These are phyloP conservation scores for Steinernema scapterisci DNA, from an alignment of 2,888 invertebrate genomes.

Conservation along the genomic window DNA sequence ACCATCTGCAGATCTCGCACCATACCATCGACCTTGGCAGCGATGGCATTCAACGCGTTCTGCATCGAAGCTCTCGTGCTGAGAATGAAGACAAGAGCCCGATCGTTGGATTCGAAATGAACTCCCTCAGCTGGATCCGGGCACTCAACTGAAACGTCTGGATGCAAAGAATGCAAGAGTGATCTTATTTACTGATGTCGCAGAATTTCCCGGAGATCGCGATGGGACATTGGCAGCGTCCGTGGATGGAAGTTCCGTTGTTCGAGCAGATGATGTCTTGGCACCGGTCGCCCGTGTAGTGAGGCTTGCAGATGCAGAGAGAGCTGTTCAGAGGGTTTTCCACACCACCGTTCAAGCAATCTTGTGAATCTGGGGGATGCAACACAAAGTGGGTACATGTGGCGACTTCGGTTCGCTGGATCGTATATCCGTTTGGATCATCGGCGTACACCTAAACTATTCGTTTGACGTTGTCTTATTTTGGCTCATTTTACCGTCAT, in stretches of 20 bases:
- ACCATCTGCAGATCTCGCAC: conserved; percentile 48
- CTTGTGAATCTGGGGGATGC: conserved; percentile 43
- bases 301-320: conserved; percentile 54
- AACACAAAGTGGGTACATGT: conserved; percentile 48
- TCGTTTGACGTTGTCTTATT: not conserved
- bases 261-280: conserved; percentile 52
- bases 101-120: conserved; percentile 44
- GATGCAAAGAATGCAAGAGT: too few species aligned
- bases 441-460: conserved; percentile 51
- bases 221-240: conserved; percentile 50
- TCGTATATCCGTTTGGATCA: conserved; percentile 55
- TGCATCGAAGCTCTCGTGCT: conserved; percentile 53
- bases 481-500: conserved; percentile 40
- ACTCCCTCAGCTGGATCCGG: conserved; percentile 44
- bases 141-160: conserved; percentile 48
- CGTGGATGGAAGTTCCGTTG: conserved; percentile 48
- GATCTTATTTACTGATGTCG: conserved; percentile 51
- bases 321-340: conserved; percentile 48
- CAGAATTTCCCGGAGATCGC: conserved; percentile 53
- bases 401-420: conserved; percentile 53
- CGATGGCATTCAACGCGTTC: conserved; percentile 39
- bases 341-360: conserved; percentile 58
- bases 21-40: conserved; percentile 38
- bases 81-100: conserved; percentile 52
- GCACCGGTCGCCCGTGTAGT: conserved; percentile 50